phyloP scores from a whole-genome alignment of 2,888 invertebrate genomes.

The Ashinkailepas kermadecensis region DNA sequence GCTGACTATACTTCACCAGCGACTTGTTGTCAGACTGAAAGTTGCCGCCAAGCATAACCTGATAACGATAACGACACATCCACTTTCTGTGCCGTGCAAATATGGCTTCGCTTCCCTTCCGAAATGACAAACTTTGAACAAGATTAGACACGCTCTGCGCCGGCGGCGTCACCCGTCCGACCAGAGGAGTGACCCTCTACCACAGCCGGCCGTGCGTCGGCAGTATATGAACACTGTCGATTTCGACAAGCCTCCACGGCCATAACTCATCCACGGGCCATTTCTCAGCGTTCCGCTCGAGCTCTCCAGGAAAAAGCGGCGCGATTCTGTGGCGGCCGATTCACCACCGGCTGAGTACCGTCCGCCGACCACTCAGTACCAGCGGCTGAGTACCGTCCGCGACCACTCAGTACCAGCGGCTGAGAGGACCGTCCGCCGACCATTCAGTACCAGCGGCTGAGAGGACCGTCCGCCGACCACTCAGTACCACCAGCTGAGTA shows the following conservation, averaged over 20 bases:
- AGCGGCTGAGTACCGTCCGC: no score
- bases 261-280: slow-evolving; percentile 3
- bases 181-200: no score
- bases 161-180: no score
- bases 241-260: not conserved
- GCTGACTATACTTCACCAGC: no score
- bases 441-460: no score
- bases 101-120: not conserved
- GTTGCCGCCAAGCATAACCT: not conserved
- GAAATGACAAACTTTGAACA: not conserved
- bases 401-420: no score
- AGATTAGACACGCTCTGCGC: not conserved
- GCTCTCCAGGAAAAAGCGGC: not conserved
- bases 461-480: no score
- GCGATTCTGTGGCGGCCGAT: not conserved
- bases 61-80: not conserved
- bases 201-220: not conserved
- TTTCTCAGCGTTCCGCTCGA: not conserved
- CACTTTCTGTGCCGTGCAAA: not conserved
- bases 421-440: no score
- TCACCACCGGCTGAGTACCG: no score
- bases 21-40: no score
- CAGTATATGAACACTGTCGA: not conserved
- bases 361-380: no score
- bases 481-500: no score